These are phyloP conservation scores for Conus canariensis DNA, from an alignment of 2,888 invertebrate species.

Conservation along the genomic window DNA sequence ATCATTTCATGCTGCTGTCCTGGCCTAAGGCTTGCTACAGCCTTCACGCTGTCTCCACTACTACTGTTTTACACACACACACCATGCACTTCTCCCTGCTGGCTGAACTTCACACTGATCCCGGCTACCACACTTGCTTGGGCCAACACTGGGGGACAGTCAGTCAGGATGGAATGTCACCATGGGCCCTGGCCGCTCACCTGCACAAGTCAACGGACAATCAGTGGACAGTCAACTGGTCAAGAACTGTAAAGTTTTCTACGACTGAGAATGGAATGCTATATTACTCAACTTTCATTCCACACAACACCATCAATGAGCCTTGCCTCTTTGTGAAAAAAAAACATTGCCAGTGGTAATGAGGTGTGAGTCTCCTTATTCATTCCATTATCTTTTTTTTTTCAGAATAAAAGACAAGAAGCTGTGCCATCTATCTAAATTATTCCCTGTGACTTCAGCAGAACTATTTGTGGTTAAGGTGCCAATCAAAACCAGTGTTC, in stretches of 20 bases:
- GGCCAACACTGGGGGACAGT: background rate
- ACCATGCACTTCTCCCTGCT: background rate
- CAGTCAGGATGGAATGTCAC: background rate
- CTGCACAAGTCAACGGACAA: background rate
- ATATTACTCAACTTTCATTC: too few relatives aligned
- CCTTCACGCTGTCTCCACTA: background rate
- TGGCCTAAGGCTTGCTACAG: background rate
- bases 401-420: too few relatives aligned
- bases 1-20: background rate
- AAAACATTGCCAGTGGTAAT: too few relatives aligned
- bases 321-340: too few relatives aligned
- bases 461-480: background rate
- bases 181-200: background rate
- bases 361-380: too few relatives aligned
- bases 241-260: background rate
- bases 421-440: too few relatives aligned
- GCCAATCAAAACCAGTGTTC: too few relatives aligned
- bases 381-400: too few relatives aligned
- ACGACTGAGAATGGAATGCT: too few relatives aligned
- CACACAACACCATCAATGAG: too few relatives aligned
- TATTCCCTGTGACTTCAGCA: background rate
- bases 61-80: background rate
- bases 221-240: too few relatives aligned
- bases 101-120: background rate
- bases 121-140: background rate